These are phyloP conservation scores for Chaitophorus viminalis DNA, from an alignment of 2,888 invertebrate genomes.

Conservation along the genomic window DNA sequence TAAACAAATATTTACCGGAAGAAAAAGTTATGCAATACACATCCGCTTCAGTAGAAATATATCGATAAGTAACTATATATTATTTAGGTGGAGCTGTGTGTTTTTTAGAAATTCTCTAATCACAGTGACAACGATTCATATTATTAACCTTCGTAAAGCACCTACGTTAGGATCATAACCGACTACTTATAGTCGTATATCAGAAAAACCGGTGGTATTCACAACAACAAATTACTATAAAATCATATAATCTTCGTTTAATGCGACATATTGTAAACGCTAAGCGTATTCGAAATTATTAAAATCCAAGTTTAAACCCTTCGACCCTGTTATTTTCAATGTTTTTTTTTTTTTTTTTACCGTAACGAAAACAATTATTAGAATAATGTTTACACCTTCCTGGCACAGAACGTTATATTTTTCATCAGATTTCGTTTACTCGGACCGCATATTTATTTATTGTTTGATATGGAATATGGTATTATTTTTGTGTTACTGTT, in stretches of 20 bases:
- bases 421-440: background rate
- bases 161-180: too few species aligned
- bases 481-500: background rate
- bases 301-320: constrained; percentile 21
- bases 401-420: background rate
- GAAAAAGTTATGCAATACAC: too few species aligned
- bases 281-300: constrained; percentile 6
- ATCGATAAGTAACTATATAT: too few species aligned
- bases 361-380: background rate
- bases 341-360: background rate
- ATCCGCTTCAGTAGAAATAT: too few species aligned
- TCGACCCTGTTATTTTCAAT: too few species aligned
- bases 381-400: background rate
- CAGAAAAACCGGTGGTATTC: background rate
- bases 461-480: background rate
- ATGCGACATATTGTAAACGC: constrained; percentile 14
- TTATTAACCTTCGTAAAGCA: too few species aligned
- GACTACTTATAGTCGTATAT: too few species aligned
- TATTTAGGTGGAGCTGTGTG: too few species aligned
- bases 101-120: too few species aligned
- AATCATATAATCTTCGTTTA: constrained; percentile 12
- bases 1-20: too few species aligned
- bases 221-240: background rate
- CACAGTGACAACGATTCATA: too few species aligned
- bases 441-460: background rate